These are phyloP conservation scores for Nothoprocta perdicaria DNA, from an alignment of 2,113 vertebrate species.

Conservation along the genomic window DNA sequence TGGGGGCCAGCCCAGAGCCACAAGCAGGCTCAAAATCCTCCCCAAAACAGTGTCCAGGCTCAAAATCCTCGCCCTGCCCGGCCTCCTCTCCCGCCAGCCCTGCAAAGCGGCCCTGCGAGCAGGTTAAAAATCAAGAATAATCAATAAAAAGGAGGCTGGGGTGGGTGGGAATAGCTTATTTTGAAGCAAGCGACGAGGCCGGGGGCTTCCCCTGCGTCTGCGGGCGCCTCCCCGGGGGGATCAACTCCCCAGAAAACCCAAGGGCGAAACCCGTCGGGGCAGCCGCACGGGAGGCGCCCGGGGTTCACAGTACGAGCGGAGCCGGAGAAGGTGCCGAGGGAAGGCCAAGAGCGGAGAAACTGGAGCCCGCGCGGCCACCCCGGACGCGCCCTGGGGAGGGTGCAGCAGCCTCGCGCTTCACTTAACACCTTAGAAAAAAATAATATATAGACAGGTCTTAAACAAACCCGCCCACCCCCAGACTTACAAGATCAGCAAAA, in stretches of 20 bases:
- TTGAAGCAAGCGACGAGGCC: not conserved
- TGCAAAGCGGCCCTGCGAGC: slow-evolving; percentile 36
- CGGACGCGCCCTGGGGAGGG: slow-evolving; percentile 43
- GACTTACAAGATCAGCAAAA: slow-evolving; percentile 82
- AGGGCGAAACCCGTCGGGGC: no score
- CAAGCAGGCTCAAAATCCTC: fast-evolving
- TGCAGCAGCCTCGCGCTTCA: slow-evolving; percentile 56
- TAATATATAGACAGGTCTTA: not conserved
- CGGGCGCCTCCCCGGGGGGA: no score
- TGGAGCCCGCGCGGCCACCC: slow-evolving; percentile 47
- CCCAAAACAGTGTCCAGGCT: not conserved
- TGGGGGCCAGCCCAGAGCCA: slow-evolving; percentile 38
- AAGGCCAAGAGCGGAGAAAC: slow-evolving; percentile 20
- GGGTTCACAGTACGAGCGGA: slow-evolving; percentile 72
- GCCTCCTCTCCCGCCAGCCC: slow-evolving; percentile 14
- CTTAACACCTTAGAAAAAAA: slow-evolving; percentile 43
- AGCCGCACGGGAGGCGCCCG: not conserved
- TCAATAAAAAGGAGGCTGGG: not conserved
- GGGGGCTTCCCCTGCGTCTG: no score
- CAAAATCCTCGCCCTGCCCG: not conserved
- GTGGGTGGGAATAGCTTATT: slow-evolving; percentile 39
- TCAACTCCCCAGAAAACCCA: no score
- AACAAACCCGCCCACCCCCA: slow-evolving; percentile 47
- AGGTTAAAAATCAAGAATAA: slow-evolving; percentile 8
- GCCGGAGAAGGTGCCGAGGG: not conserved